Conservation (phyloP, 2,797 vertebrate genomes). For the Cynopterus sphinx region DNA sequence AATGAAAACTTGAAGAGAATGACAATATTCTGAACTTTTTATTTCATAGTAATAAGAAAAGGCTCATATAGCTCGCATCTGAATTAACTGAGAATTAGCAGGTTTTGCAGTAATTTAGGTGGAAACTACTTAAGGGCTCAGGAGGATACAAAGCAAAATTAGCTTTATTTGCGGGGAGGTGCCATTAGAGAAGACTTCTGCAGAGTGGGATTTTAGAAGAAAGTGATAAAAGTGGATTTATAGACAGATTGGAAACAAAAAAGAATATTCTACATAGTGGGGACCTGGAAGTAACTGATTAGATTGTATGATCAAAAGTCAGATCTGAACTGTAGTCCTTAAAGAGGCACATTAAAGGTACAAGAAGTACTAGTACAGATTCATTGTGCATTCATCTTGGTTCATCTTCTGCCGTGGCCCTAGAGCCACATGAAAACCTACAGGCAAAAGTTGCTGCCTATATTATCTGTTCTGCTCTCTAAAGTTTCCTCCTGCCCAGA, state of each 20-base stretch:
- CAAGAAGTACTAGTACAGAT: neutral
- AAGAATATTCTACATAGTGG: neutral
- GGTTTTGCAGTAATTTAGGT: conserved; percentile 20
- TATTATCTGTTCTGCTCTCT: conserved; percentile 2
- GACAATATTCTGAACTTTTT: conserved; percentile 40
- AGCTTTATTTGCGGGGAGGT: neutral
- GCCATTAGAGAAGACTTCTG: conserved; percentile 33
- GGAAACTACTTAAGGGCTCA: conserved; percentile 2
- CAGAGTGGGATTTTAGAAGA: neutral
- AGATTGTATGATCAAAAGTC: neutral
- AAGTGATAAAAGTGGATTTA: conserved; percentile 24
- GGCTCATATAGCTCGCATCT: neutral
- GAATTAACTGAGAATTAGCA: conserved; percentile 41
- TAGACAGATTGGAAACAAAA: neutral
- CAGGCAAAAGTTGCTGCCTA: neutral
- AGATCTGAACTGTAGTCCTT: neutral
- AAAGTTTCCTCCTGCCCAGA: neutral
- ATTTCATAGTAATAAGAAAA: conserved; percentile 43
- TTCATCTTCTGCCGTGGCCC: neutral
- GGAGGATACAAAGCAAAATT: conserved; percentile 27
- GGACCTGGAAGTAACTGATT: neutral
- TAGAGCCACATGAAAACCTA: neutral
- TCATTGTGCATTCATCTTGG: neutral
- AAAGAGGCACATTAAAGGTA: neutral
- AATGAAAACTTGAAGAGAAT: conserved; percentile 47